These are phyloP conservation scores for Poeciliopsis presidionis DNA, from an alignment of 2,797 vertebrate species.

Conservation along the genomic window DNA sequence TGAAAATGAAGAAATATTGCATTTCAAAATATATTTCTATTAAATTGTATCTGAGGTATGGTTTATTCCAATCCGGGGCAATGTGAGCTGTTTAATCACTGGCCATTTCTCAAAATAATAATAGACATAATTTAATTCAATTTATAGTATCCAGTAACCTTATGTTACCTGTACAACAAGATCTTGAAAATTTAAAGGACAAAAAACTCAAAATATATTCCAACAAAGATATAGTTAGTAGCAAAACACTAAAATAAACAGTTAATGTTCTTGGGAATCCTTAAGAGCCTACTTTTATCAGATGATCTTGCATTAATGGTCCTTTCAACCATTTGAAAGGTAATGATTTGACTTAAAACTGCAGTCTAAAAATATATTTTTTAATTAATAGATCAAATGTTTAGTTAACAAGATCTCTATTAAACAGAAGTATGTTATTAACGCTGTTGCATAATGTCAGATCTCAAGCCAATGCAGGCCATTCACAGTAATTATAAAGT, in stretches of 20 bases:
- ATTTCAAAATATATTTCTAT: neutral
- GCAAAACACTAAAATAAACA: neutral
- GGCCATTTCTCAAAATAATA: neutral
- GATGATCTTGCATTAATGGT: neutral
- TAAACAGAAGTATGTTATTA: slow-evolving; percentile 25
- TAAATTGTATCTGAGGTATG: neutral
- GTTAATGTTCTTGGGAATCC: neutral
- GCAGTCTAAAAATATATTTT: neutral
- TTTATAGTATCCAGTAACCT: neutral
- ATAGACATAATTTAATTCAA: neutral
- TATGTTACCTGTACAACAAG: neutral
- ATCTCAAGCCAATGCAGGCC: slow-evolving; percentile 46
- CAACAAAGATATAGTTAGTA: neutral
- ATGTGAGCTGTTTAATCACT: neutral
- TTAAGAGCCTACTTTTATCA: neutral
- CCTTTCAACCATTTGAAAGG: neutral
- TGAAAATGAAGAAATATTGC: neutral
- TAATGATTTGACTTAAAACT: neutral
- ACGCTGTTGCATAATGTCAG: slow-evolving; percentile 34
- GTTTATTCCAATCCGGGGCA: neutral
- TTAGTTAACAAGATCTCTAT: slow-evolving; percentile 4
- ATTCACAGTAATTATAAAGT: slow-evolving; percentile 36
- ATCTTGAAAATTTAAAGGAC: neutral
- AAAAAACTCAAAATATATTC: neutral
- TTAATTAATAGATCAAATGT: neutral